Conservation (phyloP, 2,797 vertebrate genomes). For the Onychomys torridus region DNA sequence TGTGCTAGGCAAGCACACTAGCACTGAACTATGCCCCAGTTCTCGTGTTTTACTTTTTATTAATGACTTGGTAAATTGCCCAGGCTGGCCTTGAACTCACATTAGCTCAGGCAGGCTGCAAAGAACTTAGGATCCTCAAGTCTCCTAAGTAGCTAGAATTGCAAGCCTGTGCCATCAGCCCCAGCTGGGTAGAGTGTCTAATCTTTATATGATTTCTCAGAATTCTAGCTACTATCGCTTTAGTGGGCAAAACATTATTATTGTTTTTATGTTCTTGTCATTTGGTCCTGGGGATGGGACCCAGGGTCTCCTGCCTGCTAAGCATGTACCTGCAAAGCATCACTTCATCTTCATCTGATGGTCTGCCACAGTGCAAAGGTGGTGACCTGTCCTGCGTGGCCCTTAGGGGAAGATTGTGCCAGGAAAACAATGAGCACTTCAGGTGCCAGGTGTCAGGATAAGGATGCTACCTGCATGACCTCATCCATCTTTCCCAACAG, state of each 20-base stretch:
- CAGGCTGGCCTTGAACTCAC: background rate
- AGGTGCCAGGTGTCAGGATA: conserved; percentile 14
- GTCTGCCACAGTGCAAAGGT: background rate
- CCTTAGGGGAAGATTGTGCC: background rate
- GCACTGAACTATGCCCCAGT: background rate
- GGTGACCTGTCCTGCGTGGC: background rate
- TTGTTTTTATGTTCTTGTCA: background rate
- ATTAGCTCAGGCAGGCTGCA: background rate
- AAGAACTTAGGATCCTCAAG: background rate
- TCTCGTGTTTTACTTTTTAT: background rate
- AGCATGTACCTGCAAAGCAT: background rate
- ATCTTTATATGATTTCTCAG: conserved; percentile 34
- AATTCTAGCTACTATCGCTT: background rate
- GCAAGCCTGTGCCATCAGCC: background rate
- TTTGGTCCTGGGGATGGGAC: background rate
- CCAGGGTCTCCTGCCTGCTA: background rate
- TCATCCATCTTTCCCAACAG: background rate
- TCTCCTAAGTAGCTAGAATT: background rate
- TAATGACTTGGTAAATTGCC: background rate
- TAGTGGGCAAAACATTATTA: background rate
- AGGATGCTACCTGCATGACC: conserved; percentile 42
- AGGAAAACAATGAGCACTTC: background rate
- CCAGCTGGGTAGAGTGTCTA: background rate
- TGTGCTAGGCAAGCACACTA: background rate
- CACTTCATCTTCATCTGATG: background rate